Percentiles rank a stretch among this genome's conserved stretches.
Evolutionary conservation across 2,797 vertebrate species (phyloP).

Genomic region (Dendrocincla tyrannina): DNA sequence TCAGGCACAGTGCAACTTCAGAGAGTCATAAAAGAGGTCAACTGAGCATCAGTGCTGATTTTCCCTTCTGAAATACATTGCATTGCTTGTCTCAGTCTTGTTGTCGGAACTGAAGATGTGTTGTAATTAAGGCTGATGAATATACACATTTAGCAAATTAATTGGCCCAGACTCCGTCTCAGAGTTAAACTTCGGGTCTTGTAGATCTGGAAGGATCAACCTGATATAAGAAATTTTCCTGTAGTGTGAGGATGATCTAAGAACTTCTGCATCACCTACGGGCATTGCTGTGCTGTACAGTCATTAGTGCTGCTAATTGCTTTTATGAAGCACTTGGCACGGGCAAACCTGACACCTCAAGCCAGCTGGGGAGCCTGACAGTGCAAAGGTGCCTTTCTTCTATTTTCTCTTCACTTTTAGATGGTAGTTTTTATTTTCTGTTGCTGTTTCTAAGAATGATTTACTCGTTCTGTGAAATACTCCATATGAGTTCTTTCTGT

Average conservation of each 20-base stretch:
- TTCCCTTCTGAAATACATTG: neutral
- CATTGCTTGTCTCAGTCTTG: neutral
- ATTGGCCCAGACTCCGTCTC: neutral
- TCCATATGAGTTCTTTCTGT: neutral
- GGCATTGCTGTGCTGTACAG: neutral
- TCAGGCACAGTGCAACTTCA: neutral
- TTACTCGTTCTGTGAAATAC: neutral
- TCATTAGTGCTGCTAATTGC: neutral
- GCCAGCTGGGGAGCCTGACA: neutral
- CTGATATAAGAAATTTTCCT: neutral
- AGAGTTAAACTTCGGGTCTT: neutral
- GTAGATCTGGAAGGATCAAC: neutral
- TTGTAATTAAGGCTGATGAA: neutral
- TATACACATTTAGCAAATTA: neutral
- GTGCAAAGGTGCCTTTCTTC: neutral
- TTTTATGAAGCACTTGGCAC: neutral
- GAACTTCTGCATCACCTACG: neutral
- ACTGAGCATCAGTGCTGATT: neutral
- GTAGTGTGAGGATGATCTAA: neutral
- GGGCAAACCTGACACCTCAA: neutral
- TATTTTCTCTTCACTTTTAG: neutral
- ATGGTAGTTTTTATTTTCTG: neutral
- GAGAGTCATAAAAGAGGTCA: neutral
- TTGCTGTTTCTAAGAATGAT: neutral
- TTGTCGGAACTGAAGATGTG: neutral